A percentile compares a stretch with the other conserved stretches of the same genome.
Evolutionary conservation across 1,140 invertebrate species (phyloP).

Genomic region (Heterodera schachtii): DNA sequence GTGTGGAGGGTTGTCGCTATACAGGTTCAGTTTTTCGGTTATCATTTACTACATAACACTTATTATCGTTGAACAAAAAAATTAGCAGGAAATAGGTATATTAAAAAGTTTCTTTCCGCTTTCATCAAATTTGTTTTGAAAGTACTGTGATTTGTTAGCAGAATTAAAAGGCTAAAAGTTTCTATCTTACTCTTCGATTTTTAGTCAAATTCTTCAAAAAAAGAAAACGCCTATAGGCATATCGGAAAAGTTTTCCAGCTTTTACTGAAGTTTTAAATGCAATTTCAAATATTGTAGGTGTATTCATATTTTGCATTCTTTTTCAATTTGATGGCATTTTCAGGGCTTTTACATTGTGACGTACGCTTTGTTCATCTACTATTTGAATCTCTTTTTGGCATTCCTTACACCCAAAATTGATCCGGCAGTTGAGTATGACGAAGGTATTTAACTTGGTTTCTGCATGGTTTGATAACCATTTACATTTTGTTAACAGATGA

Average conservation of each 20-base stretch:
- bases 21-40: slow-evolving; percentile 28
- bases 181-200: too few species aligned
- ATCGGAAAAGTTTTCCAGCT: too few species aligned
- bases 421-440: slow-evolving; percentile 71
- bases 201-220: too few species aligned
- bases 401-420: slow-evolving; percentile 99
- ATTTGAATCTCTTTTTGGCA: slow-evolving; percentile 97
- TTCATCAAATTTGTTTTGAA: too few species aligned
- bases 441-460: slow-evolving; percentile 33
- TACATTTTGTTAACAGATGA: slow-evolving; percentile 43
- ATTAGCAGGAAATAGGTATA: too few species aligned
- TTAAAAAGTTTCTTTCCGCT: too few species aligned
- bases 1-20: slow-evolving; percentile 45
- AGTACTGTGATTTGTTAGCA: too few species aligned
- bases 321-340: slow-evolving; percentile 6
- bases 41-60: neutral
- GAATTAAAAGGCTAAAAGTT: too few species aligned
- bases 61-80: too few species aligned
- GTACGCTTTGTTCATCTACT: slow-evolving; percentile 97
- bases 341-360: slow-evolving; percentile 97
- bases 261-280: neutral
- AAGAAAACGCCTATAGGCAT: too few species aligned
- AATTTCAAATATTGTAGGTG: neutral
- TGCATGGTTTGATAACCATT: neutral
- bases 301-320: neutral